Conservation (phyloP, 2,888 invertebrate genomes). For the Podotricha telesiphe region DNA sequence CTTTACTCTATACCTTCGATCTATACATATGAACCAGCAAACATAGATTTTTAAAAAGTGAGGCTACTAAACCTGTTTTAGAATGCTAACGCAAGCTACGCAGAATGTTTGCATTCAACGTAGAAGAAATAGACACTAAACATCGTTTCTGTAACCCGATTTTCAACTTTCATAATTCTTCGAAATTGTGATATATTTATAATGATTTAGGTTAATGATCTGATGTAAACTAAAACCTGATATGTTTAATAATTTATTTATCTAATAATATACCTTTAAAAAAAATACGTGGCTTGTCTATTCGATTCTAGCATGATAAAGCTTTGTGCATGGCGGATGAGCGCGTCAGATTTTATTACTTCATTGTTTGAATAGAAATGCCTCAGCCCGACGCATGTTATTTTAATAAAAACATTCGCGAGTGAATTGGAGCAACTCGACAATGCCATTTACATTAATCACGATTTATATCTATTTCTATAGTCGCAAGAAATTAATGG, state of each 20-base stretch:
- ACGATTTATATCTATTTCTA: conserved; percentile 32
- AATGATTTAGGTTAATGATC: not conserved
- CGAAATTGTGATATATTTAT: not conserved
- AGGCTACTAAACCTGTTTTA: conserved; percentile 23
- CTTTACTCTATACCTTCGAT: conserved; percentile 1
- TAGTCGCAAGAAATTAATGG: conserved; percentile 30
- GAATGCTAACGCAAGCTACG: conserved; percentile 28
- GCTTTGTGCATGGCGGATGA: conserved; percentile 83
- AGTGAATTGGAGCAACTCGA: conserved; percentile 53
- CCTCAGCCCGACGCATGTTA: conserved; percentile 82
- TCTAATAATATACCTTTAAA: conserved; percentile 1
- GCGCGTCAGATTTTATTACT: conserved; percentile 71
- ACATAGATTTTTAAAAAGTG: not conserved
- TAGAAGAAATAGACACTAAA: conserved; percentile 11
- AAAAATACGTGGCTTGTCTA: conserved; percentile 49
- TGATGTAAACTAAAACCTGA: not conserved
- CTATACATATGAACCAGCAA: conserved; percentile 1
- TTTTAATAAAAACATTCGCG: conserved; percentile 58
- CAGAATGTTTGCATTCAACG: conserved; percentile 19
- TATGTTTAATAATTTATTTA: not conserved
- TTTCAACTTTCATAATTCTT: not conserved
- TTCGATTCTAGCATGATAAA: conserved; percentile 78
- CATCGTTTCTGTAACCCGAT: not conserved
- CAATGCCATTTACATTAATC: conserved; percentile 33
- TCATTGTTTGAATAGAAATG: conserved; percentile 78